A percentile compares a stretch with the other conserved stretches of the same genome.
phyloP scores from a whole-genome alignment of 1,140 invertebrate genomes.

The Nephila pilipes region DNA sequence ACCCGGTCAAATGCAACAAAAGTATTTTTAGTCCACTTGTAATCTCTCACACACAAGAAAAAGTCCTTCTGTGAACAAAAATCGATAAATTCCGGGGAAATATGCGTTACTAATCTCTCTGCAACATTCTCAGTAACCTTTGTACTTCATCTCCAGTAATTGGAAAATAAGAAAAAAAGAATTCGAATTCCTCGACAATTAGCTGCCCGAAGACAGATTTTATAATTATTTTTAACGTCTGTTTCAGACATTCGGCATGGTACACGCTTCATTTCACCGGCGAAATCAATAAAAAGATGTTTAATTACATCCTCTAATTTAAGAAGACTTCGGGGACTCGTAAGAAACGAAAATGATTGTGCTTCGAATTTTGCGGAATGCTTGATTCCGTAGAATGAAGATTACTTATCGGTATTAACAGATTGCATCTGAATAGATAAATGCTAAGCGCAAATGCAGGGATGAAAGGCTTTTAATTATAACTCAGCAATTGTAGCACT shows the following conservation, averaged over 20 bases:
- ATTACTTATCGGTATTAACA: not conserved
- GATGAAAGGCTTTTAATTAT: too few relatives aligned
- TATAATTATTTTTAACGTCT: conserved; percentile 47
- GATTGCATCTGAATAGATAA: not conserved
- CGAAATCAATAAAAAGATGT: not conserved
- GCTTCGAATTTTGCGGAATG: not conserved
- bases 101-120: conserved; percentile 14
- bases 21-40: not conserved
- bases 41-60: not conserved
- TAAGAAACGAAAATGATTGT: not conserved
- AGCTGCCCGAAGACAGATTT: not conserved
- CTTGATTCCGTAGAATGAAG: not conserved
- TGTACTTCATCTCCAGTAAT: conserved; percentile 14
- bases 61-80: not conserved
- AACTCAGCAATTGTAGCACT: too few relatives aligned
- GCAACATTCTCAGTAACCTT: conserved; percentile 12
- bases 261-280: not conserved
- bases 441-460: not conserved
- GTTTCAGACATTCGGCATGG: not conserved
- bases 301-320: conserved; percentile 19
- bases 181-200: conserved; percentile 12
- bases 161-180: not conserved
- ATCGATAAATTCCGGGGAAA: conserved; percentile 38
- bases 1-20: not conserved
- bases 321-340: not conserved